Base-by-base conservation (phyloP, 2,888 invertebrate genomes). In the Epinotia brunnichana region DNA sequence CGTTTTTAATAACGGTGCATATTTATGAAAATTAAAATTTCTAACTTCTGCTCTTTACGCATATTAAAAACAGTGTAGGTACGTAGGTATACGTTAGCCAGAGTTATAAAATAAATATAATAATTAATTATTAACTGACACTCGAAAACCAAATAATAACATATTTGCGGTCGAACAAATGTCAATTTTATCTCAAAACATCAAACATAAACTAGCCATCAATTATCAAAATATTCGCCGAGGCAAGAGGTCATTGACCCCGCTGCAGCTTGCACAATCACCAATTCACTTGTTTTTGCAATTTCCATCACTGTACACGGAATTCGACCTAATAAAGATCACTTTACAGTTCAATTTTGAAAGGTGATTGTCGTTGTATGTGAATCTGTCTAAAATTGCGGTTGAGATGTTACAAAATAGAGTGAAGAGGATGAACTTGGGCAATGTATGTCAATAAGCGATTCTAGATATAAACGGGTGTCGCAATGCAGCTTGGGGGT, bases 201-300 rank as follows among this genome's bases (percentile, higher is more conserved):
- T n/a, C 13, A 39, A 57, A 67, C 60, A 19, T 39, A 54, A 51
- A 56, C 21, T 39, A 13, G 51, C 61, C 44, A 56, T 72, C 66
- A 56, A 17, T 56, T 68, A 72, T 62, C 72, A 48, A 62, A 72
- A 51, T 61, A 68, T 62, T 62, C 19, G n/a, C 48, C 35, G 53
- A 51, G 48, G 13, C 67, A 35, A 61, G 48, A 56, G 72, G 54
- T 39, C 56, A 61, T 56, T 62, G 72, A 56, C 72, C 64, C 56
- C 44, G 62, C 56, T 60, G 69, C 61, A 61, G 24, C 19, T 57
- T 66, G 60, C 71, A 19, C 66, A 71, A 66, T 56, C 63, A 17
- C 59, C 63, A 70, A 56, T 71, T 53, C 64, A 60, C 70, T 71
- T 57, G 60, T 60, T 66, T 67, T 67, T 61, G 66, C 71, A 71